Percentiles rank a stretch among this genome's conserved stretches.
Evolutionary conservation across 2,888 invertebrate species (phyloP).

Genomic region (Halictus quadricinctus): DNA sequence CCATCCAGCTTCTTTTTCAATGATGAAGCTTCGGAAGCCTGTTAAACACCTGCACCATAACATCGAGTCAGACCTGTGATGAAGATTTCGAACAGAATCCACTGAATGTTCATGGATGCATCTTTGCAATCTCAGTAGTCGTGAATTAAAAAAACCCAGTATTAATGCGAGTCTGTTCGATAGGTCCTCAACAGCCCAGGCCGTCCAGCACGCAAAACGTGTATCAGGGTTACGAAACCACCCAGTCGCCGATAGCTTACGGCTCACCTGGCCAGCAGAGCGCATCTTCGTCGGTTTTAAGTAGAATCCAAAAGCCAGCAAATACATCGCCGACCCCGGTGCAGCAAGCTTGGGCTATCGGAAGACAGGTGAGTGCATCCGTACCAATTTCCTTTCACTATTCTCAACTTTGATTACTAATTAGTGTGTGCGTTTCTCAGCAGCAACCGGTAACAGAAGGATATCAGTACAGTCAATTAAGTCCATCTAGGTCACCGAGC

Average conservation of each 20-base stretch:
- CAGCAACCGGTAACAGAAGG: slow-evolving; percentile 88
- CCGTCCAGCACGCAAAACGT: slow-evolving; percentile 89
- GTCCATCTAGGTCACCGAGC: slow-evolving; percentile 92
- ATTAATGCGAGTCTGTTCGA: slow-evolving; percentile 37
- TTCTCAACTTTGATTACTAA: neutral
- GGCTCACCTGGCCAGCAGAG: slow-evolving; percentile 86
- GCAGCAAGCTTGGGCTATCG: slow-evolving; percentile 86
- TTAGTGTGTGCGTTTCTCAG: slow-evolving; percentile 7
- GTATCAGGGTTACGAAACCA: slow-evolving; percentile 89
- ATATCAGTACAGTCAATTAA: slow-evolving; percentile 88
- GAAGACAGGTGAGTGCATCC: slow-evolving; percentile 83
- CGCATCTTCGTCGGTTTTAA: slow-evolving; percentile 86
- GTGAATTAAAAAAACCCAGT: neutral
- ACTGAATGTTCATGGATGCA: too few relatives aligned
- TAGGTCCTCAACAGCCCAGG: slow-evolving; percentile 85
- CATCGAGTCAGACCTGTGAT: too few relatives aligned
- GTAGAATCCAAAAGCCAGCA: slow-evolving; percentile 87
- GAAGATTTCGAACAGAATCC: too few relatives aligned
- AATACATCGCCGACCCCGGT: slow-evolving; percentile 89
- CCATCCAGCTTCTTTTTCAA: neutral
- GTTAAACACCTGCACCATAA: too few relatives aligned
- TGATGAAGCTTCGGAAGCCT: neutral
- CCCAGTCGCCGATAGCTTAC: slow-evolving; percentile 88
- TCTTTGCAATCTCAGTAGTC: too few relatives aligned
- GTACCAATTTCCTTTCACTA: neutral